Conservation (phyloP, 1,140 invertebrate genomes). For the Drosophila melanica region DNA sequence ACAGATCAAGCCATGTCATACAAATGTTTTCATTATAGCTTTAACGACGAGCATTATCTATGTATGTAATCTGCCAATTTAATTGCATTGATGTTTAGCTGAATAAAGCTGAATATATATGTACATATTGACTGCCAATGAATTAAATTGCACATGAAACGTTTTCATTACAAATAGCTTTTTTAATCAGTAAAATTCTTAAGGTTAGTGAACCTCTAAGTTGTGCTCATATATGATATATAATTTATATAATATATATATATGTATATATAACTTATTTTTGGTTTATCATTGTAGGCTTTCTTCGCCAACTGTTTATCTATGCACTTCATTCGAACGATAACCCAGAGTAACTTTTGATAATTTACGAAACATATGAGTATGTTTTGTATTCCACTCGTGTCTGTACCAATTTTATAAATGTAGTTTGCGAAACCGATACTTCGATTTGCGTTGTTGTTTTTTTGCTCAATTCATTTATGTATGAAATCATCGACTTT, state of each 20-base stretch:
- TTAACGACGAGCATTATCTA: constrained; percentile 35
- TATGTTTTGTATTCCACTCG: neutral
- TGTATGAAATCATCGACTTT: constrained; percentile 1
- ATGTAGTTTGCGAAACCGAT: neutral
- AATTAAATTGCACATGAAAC: constrained; percentile 33
- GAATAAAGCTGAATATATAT: constrained; percentile 16
- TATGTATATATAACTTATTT: neutral
- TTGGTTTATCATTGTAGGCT: neutral
- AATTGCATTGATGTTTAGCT: constrained; percentile 37
- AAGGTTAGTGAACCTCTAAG: constrained; percentile 16
- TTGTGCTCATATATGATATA: neutral
- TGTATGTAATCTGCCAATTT: constrained; percentile 34
- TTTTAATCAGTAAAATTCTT: constrained; percentile 6
- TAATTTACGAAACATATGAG: neutral
- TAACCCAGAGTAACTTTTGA: neutral
- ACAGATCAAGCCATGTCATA: constrained; percentile 45
- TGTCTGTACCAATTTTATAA: too few relatives aligned
- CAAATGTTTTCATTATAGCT: constrained; percentile 58
- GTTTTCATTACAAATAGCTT: neutral
- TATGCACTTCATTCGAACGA: neutral
- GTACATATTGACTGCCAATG: constrained; percentile 33
- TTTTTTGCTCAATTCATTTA: neutral
- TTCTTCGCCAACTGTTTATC: neutral
- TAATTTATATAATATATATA: too few relatives aligned
- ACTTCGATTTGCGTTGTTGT: neutral